Evolutionary conservation across 2,888 invertebrate species (phyloP), one percentile per base, ranked within the genome.

Genomic region (Diarsia rubi): DNA sequence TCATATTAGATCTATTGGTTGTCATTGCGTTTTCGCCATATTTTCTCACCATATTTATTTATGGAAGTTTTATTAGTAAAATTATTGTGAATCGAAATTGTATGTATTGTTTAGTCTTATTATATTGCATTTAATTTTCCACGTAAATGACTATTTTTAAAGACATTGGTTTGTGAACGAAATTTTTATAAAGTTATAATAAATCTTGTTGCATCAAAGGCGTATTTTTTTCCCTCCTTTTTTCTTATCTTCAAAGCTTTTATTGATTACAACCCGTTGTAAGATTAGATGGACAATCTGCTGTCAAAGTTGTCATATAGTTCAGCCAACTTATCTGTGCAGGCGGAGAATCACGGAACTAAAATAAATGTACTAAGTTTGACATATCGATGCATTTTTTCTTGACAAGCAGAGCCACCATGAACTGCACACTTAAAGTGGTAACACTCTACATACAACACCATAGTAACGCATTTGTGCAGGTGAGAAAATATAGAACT

Each of bases 91-190:
- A 79, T 63, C 72, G 19, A 83, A 83, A 81, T 85, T 85, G 44
- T 65, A 47, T 69, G 31, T 67, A 42, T 81, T 64, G 52, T 82
- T 59, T 83, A 84, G 82, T 81, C 75, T 80, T 84, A 85, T 77
- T 82, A 76, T 72, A 87, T 87, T 89, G 88, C 81, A 84, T 87
- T 85, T 88, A 86, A 85, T 78, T 78, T 75, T 79, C 57, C 69
- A 81, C 75, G 68, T 73, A 78, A 81, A 85, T 82, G 82, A 82
- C 77, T 76, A 66, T 73, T 73, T 69, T 71, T 82, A 84, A 85
- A 86, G 76, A 86, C 83, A 86, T 81, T 84, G 82, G 78, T 70
- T 81, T 88, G 82, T 86, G 69, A 82, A 82, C 70, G 63, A 88
- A 83, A 83, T 77, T 81, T 81, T 80, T 65, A 72, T 73, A 24